A percentile compares a stretch with the other conserved stretches of the same genome.
Evolutionary conservation across 2,113 vertebrate species (phyloP).

Genomic region (Paramormyrops kingsleyae): DNA sequence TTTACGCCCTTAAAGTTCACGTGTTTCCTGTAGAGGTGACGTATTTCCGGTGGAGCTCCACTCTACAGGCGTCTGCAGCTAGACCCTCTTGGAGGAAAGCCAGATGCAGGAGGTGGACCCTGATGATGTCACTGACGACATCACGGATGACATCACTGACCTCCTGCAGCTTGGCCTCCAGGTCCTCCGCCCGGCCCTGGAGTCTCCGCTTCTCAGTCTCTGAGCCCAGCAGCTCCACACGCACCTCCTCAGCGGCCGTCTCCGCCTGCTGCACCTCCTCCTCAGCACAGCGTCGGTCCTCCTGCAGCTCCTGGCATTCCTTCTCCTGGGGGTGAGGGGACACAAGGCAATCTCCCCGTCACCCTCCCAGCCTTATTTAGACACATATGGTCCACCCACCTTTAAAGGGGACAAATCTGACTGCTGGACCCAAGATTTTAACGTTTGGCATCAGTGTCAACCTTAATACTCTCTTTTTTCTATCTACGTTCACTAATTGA

Average conservation of each 20-base stretch:
- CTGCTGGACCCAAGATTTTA: background rate
- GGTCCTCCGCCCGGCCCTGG: constrained; percentile 56
- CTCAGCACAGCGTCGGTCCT: constrained; percentile 63
- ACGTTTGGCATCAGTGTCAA: background rate
- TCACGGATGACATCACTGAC: constrained; percentile 50
- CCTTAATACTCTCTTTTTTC: background rate
- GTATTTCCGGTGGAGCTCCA: too few relatives aligned
- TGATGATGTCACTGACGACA: constrained; percentile 36
- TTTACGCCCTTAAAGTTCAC: too few relatives aligned
- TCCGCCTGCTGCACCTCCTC: constrained; percentile 58
- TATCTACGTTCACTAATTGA: background rate
- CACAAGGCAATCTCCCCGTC: background rate
- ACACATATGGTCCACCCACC: background rate
- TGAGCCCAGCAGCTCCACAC: constrained; percentile 46
- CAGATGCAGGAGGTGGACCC: background rate
- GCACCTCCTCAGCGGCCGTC: constrained; percentile 52
- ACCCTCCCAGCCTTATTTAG: background rate
- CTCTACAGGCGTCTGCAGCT: too few relatives aligned
- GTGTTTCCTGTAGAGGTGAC: too few relatives aligned
- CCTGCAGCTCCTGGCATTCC: constrained; percentile 61
- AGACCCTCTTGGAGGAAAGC: background rate
- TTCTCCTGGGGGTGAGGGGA: constrained; percentile 56
- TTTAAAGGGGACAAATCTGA: background rate
- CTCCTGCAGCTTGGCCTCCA: constrained; percentile 62
- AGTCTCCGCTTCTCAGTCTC: constrained; percentile 56